These are phyloP conservation scores for Ptychochromis oligacanthus DNA, from an alignment of 2,113 vertebrate species.

Conservation along the genomic window DNA sequence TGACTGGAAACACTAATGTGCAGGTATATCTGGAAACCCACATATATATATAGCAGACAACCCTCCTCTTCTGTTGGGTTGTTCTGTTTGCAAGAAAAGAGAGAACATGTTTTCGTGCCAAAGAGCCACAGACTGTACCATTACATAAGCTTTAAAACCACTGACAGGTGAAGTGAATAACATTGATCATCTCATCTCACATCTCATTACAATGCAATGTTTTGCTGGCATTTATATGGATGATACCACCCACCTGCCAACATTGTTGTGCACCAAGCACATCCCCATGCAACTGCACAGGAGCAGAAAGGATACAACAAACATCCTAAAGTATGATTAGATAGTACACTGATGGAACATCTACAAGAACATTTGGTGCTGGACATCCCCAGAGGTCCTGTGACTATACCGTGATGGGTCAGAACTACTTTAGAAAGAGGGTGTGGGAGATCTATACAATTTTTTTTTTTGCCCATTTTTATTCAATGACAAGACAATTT, in stretches of 20 bases:
- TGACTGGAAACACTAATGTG: slow-evolving; percentile 34
- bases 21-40: slow-evolving; percentile 39
- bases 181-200: background rate
- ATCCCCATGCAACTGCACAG: background rate
- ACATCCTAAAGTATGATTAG: background rate
- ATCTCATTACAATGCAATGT: background rate
- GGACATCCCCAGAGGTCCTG: background rate
- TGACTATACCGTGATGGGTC: background rate
- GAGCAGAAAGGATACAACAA: background rate
- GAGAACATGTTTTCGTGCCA: background rate
- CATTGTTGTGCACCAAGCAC: background rate
- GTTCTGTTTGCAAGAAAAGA: background rate
- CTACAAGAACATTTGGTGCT: background rate
- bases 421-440: background rate
- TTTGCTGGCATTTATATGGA: background rate
- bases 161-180: background rate
- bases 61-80: background rate
- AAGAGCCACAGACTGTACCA: background rate
- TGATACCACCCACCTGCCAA: background rate
- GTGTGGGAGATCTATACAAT: background rate
- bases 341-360: background rate
- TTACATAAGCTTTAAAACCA: background rate
- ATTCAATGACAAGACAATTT: slow-evolving; percentile 26
- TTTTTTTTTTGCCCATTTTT: background rate
- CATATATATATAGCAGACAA: slow-evolving; percentile 11